These are phyloP conservation scores for Cheilosia impressa DNA, from an alignment of 2,888 invertebrate genomes.

Conservation along the genomic window DNA sequence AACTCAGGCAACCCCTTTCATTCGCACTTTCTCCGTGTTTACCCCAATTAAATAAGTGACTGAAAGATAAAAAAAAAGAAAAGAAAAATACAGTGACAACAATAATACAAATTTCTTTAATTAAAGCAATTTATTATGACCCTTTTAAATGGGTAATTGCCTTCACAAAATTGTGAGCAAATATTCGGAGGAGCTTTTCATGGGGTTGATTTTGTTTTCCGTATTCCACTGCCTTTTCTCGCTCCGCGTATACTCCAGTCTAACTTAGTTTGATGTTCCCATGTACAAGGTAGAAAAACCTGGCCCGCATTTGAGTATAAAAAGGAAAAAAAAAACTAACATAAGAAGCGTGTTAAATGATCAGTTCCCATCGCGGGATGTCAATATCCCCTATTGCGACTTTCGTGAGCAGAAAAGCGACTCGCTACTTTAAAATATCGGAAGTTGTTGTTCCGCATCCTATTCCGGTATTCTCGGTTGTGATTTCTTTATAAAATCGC, in stretches of 20 bases:
- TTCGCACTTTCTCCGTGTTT: conserved; percentile 37
- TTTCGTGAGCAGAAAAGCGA: conserved; percentile 13
- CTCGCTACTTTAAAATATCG: conserved; percentile 46
- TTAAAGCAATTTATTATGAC: conserved; percentile 66
- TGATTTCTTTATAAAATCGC: conserved; percentile 43
- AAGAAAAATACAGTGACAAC: conserved; percentile 39
- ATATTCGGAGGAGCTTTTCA: conserved; percentile 17
- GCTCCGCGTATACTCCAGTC: conserved; percentile 9
- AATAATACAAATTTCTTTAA: conserved; percentile 62
- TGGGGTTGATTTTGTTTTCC: neutral
- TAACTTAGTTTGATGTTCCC: conserved; percentile 36
- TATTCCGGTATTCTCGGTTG: conserved; percentile 46
- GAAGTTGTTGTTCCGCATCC: conserved; percentile 61
- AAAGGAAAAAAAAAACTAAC: conserved; percentile 14
- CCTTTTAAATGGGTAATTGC: conserved; percentile 68
- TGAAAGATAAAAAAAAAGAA: neutral
- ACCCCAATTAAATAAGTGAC: conserved; percentile 54
- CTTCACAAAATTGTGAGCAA: conserved; percentile 52
- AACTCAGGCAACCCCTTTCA: conserved; percentile 24
- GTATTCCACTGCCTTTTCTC: neutral
- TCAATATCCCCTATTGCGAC: conserved; percentile 16
- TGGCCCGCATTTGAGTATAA: conserved; percentile 49
- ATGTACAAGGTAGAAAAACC: neutral
- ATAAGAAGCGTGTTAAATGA: conserved; percentile 16
- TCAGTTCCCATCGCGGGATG: conserved; percentile 46